Conservation (phyloP, 2,113 vertebrate genomes). For the Tupaia tana region DNA sequence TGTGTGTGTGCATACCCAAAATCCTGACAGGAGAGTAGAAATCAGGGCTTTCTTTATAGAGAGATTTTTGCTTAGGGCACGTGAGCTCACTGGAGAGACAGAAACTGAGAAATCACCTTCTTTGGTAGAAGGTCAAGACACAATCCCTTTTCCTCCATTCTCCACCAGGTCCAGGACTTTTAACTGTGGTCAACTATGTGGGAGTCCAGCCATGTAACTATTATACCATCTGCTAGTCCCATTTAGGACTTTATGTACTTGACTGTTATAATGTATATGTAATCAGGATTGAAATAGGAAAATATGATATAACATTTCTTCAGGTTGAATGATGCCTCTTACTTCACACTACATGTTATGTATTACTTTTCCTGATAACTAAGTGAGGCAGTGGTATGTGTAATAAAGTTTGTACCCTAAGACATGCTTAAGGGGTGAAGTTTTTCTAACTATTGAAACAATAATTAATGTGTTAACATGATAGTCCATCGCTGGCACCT, state of each 20-base stretch:
- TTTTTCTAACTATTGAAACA: constrained; percentile 16
- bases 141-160: too few species aligned
- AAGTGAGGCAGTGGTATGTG: not conserved
- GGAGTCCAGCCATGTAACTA: too few species aligned
- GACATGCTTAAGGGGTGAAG: not conserved
- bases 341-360: not conserved
- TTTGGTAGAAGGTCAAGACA: too few species aligned
- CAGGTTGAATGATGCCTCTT: constrained; percentile 8
- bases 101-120: too few species aligned
- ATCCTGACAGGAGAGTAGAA: too few species aligned
- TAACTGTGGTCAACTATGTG: too few species aligned
- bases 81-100: too few species aligned
- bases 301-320: constrained; percentile 40
- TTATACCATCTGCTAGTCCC: too few species aligned
- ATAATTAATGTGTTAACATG: constrained; percentile 20
- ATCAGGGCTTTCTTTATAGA: too few species aligned
- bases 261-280: not conserved
- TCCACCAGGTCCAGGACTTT: too few species aligned
- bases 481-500: not conserved
- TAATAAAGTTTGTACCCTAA: not conserved
- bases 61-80: too few species aligned
- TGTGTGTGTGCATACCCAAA: too few species aligned
- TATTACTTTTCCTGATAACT: not conserved
- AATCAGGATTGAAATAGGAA: not conserved
- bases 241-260: not conserved